phyloP scores from a whole-genome alignment of 2,888 invertebrate genomes.

The Hecatera dysodea region DNA sequence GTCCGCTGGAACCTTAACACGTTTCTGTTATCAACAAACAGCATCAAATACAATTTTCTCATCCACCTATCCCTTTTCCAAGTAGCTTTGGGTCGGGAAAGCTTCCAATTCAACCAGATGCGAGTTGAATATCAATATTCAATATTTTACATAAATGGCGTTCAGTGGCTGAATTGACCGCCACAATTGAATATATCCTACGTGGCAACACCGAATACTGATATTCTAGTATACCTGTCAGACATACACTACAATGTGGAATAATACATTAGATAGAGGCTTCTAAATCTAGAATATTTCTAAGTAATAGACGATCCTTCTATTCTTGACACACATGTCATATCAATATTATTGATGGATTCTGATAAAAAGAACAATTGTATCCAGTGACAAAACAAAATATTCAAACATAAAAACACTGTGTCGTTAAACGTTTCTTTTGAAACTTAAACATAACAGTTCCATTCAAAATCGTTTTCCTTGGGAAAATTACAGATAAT shows the following conservation, averaged over 20 bases:
- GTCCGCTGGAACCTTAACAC: neutral
- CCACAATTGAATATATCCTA: neutral
- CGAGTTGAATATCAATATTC: slow-evolving; percentile 11
- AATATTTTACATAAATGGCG: neutral
- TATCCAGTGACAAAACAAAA: slow-evolving; percentile 6
- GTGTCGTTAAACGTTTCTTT: slow-evolving; percentile 9
- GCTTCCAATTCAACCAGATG: slow-evolving; percentile 10
- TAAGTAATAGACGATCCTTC: neutral
- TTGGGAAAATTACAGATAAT: slow-evolving; percentile 17
- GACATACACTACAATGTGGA: too few relatives aligned
- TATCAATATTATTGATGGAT: slow-evolving; percentile 2
- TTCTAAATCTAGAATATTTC: neutral
- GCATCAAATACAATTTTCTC: slow-evolving; percentile 11
- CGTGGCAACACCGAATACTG: neutral
- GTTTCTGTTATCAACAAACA: neutral
- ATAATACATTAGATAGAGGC: neutral
- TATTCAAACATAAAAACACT: slow-evolving; percentile 1
- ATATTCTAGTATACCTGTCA: neutral
- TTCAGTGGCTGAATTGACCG: neutral
- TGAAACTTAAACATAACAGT: slow-evolving; percentile 23
- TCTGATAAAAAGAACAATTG: slow-evolving; percentile 16
- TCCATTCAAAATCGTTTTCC: slow-evolving; percentile 25
- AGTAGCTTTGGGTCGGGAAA: neutral
- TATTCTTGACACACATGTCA: neutral
- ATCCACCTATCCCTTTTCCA: neutral